These are phyloP conservation scores for Acanthopleura granulata DNA, from an alignment of 2,888 invertebrate species.

Conservation along the genomic window DNA sequence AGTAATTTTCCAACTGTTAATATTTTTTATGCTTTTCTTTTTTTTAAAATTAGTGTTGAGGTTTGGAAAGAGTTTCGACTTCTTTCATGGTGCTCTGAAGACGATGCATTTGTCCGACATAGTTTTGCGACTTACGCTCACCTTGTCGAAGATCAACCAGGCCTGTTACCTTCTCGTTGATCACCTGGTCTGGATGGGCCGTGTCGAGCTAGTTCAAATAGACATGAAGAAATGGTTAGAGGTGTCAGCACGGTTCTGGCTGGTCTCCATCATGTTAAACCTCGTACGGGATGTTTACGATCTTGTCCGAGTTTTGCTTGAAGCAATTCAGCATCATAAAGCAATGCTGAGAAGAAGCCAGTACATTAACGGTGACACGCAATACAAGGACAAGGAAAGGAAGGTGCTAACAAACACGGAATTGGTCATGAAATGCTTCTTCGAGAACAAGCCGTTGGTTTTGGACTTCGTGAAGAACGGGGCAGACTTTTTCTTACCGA, in stretches of 20 bases:
- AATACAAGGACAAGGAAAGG: slow-evolving; percentile 28
- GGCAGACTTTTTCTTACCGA: slow-evolving; percentile 89
- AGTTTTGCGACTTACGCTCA: slow-evolving; percentile 79
- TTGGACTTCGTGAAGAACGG: slow-evolving; percentile 88
- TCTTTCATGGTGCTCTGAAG: slow-evolving; percentile 81
- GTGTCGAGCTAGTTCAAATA: slow-evolving; percentile 70
- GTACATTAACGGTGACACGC: slow-evolving; percentile 39
- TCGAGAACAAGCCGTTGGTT: slow-evolving; percentile 72
- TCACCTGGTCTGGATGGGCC: slow-evolving; percentile 87
- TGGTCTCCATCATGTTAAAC: slow-evolving; percentile 85
- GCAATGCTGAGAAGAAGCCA: slow-evolving; percentile 33
- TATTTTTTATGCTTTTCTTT: too few species aligned
- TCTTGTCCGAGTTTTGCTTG: slow-evolving; percentile 40
- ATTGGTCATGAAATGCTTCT: slow-evolving; percentile 38
- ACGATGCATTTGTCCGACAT: slow-evolving; percentile 81
- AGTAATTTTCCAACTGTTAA: too few species aligned
- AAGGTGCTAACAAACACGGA: slow-evolving; percentile 74
- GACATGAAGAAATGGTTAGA: slow-evolving; percentile 83
- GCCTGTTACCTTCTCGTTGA: slow-evolving; percentile 86
- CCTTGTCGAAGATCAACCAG: slow-evolving; percentile 84
- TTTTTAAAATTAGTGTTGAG: slow-evolving; percentile 79
- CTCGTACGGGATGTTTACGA: slow-evolving; percentile 88
- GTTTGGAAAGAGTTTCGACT: slow-evolving; percentile 87
- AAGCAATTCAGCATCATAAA: slow-evolving; percentile 37
- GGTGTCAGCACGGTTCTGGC: slow-evolving; percentile 79